Conservation (phyloP, 1,140 invertebrate genomes). For the Muscidifurax raptorellus region DNA sequence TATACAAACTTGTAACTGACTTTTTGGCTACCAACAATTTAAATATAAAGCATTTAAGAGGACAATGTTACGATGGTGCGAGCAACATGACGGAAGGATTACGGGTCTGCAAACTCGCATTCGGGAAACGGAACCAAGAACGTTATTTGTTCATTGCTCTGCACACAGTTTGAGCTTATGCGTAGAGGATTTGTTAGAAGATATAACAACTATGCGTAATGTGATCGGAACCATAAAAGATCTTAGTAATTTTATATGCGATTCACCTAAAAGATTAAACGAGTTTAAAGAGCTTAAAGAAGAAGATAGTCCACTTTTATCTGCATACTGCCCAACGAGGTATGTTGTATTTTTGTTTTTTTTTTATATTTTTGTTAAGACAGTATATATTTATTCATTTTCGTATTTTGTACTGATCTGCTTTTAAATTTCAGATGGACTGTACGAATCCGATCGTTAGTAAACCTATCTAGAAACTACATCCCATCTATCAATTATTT, state of each 20-base stretch:
- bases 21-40: conserved; percentile 50
- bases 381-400: background rate
- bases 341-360: background rate
- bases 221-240: conserved; percentile 51
- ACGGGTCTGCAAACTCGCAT: conserved; percentile 55
- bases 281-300: conserved; percentile 29
- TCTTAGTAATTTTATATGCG: conserved; percentile 50
- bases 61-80: conserved; percentile 59
- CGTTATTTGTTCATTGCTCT: conserved; percentile 58
- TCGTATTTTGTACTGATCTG: background rate
- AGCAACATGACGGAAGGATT: conserved; percentile 55
- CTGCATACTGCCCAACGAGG: background rate
- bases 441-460: conserved; percentile 51
- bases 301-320: background rate
- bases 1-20: conserved; percentile 53
- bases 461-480: conserved; percentile 46
- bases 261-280: conserved; percentile 49
- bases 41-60: conserved; percentile 53
- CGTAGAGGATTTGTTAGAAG: conserved; percentile 55
- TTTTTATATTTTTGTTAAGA: too few species aligned
- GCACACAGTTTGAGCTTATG: conserved; percentile 58
- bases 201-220: conserved; percentile 46
- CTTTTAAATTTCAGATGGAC: conserved; percentile 49
- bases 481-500: conserved; percentile 39
- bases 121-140: conserved; percentile 54